Percentiles rank a stretch among this genome's conserved stretches.
These are phyloP conservation scores for Asarcornis scutulata DNA, from an alignment of 2,113 vertebrate genomes.

Conservation along the genomic window DNA sequence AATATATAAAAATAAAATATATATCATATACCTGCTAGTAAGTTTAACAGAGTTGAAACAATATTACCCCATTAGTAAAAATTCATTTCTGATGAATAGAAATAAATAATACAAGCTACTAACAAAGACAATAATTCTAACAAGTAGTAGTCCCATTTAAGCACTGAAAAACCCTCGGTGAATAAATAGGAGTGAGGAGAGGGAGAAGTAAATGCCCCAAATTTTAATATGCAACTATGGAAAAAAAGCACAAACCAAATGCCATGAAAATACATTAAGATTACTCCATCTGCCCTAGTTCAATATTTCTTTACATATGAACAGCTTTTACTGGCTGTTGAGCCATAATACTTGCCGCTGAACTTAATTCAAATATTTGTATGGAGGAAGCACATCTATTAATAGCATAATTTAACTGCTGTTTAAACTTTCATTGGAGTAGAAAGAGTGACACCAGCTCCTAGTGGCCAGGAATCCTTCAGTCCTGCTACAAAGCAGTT, in stretches of 20 bases:
- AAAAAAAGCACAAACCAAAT: not conserved
- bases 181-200: not conserved
- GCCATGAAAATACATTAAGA: not conserved
- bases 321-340: not conserved
- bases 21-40: not conserved
- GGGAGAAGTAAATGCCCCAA: not conserved
- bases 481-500: not conserved
- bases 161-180: not conserved
- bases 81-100: not conserved
- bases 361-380: not conserved
- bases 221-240: not conserved
- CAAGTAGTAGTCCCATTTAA: not conserved
- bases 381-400: not conserved
- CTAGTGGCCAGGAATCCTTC: not conserved
- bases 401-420: not conserved
- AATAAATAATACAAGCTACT: not conserved
- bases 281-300: not conserved
- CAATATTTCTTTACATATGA: not conserved
- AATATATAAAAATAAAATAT: not conserved
- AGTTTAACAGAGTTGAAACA: not conserved
- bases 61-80: not conserved
- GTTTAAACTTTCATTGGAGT: not conserved
- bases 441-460: not conserved
- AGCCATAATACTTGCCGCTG: not conserved
- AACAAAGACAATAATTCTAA: not conserved